Percentiles rank a stretch among this genome's conserved stretches.
phyloP scores from a whole-genome alignment of 2,113 vertebrate species.

The Mobula hypostoma region DNA sequence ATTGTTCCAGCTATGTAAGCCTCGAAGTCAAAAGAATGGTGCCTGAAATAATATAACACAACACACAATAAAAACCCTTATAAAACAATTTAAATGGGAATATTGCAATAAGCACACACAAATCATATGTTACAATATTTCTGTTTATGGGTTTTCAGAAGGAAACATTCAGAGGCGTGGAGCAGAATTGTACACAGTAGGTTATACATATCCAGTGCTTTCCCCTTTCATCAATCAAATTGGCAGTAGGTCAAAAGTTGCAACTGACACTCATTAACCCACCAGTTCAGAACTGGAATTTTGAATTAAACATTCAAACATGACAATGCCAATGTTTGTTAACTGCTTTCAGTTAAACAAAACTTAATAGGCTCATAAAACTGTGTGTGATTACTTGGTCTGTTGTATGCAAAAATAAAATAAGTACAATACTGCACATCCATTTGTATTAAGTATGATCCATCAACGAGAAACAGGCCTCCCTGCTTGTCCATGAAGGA shows the following conservation, averaged over 20 bases:
- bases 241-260: slow-evolving; percentile 31
- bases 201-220: neutral
- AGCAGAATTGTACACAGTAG: neutral
- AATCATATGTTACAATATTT: neutral
- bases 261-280: slow-evolving; percentile 15
- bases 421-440: slow-evolving; percentile 4
- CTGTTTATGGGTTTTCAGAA: neutral
- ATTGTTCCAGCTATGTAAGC: neutral
- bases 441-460: neutral
- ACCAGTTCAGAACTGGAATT: neutral
- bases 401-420: neutral
- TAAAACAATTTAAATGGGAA: neutral
- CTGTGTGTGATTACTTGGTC: neutral
- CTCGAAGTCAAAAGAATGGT: neutral
- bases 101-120: neutral
- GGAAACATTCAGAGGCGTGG: neutral
- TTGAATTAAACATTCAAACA: slow-evolving; percentile 15
- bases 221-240: slow-evolving; percentile 6
- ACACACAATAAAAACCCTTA: neutral
- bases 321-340: neutral
- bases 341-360: neutral
- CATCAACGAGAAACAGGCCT: slow-evolving; percentile 1
- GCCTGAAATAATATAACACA: neutral
- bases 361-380: neutral
- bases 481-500: neutral